Percentiles rank a stretch among this genome's conserved stretches.
These are phyloP conservation scores for Tetanocera ferruginea DNA, from an alignment of 2,888 invertebrate species.

Conservation along the genomic window DNA sequence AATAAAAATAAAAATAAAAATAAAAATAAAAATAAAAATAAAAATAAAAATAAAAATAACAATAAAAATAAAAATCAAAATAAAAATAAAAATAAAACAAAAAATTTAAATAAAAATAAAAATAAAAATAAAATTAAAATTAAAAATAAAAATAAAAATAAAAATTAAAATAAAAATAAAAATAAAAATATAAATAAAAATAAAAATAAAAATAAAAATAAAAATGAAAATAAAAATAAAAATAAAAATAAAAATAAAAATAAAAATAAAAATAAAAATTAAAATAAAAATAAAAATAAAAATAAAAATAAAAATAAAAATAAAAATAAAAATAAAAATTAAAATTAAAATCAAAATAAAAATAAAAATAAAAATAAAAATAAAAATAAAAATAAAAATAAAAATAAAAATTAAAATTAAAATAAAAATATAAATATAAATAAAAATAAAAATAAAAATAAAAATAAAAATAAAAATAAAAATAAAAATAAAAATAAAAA, in stretches of 20 bases:
- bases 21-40: neutral
- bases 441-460: too few relatives aligned
- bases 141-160: neutral
- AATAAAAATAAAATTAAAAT: neutral
- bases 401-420: too few relatives aligned
- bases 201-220: constrained; percentile 8
- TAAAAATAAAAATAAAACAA: neutral
- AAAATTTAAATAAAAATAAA: neutral
- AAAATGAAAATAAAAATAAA: too few relatives aligned
- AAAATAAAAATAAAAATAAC: neutral
- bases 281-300: neutral
- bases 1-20: neutral
- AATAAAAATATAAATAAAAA: neutral
- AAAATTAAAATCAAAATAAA: constrained; percentile 10
- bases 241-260: constrained; percentile 2
- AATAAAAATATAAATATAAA: too few relatives aligned
- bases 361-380: too few relatives aligned
- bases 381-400: too few relatives aligned
- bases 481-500: too few relatives aligned
- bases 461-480: too few relatives aligned
- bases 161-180: neutral
- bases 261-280: neutral
- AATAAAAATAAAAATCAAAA: neutral
- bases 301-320: constrained; percentile 7
- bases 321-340: neutral